A percentile compares a stretch with the other conserved stretches of the same genome.
These are phyloP conservation scores for Irena cyanogastra DNA, from an alignment of 2,113 vertebrate species.

Conservation along the genomic window DNA sequence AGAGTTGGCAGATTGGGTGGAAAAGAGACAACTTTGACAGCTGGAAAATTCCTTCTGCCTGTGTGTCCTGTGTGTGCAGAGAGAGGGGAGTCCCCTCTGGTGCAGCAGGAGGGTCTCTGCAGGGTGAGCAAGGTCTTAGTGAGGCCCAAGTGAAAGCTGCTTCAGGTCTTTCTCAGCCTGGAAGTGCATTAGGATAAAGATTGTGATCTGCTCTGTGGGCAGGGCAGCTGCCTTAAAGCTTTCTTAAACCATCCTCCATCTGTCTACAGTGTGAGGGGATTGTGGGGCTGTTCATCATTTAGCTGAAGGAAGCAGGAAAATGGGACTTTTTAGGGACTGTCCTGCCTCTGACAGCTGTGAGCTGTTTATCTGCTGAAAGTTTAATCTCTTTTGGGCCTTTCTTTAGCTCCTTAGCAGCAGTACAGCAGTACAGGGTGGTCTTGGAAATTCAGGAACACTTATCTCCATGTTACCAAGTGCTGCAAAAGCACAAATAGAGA, in stretches of 20 bases:
- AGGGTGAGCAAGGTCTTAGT: not conserved
- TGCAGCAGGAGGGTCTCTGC: not conserved
- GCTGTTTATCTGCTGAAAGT: not conserved
- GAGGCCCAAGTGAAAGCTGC: not conserved
- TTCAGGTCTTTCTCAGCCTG: not conserved
- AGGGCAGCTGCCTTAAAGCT: not conserved
- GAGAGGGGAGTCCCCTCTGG: not conserved
- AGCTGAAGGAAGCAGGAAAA: not conserved
- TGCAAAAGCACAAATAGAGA: not conserved
- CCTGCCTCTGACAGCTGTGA: not conserved
- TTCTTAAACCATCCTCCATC: not conserved
- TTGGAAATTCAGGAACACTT: not conserved
- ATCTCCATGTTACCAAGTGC: rapidly evolving
- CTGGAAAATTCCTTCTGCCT: not conserved
- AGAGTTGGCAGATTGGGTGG: not conserved
- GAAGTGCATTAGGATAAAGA: not conserved
- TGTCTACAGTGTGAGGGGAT: not conserved
- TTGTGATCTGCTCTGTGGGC: not conserved
- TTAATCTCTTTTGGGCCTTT: not conserved
- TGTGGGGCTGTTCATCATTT: not conserved
- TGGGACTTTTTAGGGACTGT: not conserved
- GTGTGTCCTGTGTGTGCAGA: not conserved
- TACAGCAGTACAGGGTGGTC: not conserved
- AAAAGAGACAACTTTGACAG: not conserved
- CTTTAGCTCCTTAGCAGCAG: not conserved